Percentiles rank a stretch among this genome's conserved stretches.
Evolutionary conservation across 2,797 vertebrate species (phyloP).

Genomic region (Leptodactylus fallax): DNA sequence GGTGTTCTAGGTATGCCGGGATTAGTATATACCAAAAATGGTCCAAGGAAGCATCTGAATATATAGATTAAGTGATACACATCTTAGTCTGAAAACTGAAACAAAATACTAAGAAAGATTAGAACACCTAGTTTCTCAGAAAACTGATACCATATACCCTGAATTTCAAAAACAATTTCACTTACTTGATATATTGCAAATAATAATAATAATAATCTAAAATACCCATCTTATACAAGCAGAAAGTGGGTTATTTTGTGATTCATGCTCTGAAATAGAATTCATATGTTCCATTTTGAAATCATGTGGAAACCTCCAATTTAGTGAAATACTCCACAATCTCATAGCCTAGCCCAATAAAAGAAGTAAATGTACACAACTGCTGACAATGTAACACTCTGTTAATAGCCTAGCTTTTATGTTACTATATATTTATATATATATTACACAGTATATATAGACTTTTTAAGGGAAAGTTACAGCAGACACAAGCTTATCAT

Average conservation of each 20-base stretch:
- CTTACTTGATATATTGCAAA: background rate
- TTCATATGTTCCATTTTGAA: slow-evolving; percentile 7
- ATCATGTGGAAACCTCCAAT: background rate
- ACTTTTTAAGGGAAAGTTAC: background rate
- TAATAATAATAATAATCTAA: slow-evolving; percentile 29
- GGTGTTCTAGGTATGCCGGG: no score
- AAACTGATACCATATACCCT: background rate
- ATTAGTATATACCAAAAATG: no score
- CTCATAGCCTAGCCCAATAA: background rate
- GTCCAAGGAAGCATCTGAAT: no score
- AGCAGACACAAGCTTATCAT: background rate
- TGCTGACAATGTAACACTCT: background rate
- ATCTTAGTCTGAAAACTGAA: background rate
- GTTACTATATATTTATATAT: background rate
- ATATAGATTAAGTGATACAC: no score
- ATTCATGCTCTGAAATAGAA: background rate
- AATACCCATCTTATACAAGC: slow-evolving; percentile 8
- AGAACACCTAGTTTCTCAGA: background rate
- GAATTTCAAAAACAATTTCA: background rate
- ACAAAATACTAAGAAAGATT: background rate
- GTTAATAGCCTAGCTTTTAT: background rate
- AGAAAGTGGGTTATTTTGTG: slow-evolving; percentile 21
- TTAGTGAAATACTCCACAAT: background rate
- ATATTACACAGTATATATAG: no score
- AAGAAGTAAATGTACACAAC: background rate